Evolutionary conservation across 2,113 vertebrate genomes (phyloP), one percentile per base, ranked within the genome.

Genomic region (Psophia crepitans): DNA sequence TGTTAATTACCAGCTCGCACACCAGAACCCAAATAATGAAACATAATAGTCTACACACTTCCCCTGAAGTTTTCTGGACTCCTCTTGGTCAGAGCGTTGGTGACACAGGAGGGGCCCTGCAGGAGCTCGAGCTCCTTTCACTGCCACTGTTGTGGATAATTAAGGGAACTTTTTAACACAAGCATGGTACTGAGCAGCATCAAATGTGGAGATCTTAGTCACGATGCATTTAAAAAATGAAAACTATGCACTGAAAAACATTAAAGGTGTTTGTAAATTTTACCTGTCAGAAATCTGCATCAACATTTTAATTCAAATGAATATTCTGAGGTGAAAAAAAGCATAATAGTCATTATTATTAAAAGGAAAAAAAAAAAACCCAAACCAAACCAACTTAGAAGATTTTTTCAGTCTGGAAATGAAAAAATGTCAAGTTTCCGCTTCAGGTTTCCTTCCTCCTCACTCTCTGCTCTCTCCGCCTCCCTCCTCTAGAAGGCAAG

Each of bases 361-460:
- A 21, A 78, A 94, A 70, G 57, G 35, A 44, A 48, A 24, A 11
- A 33, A 65, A 35, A 64, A 63, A 9, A 15, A 26, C 12, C 49
- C 51, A 51, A 24, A 15, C 14, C 49, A 53, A 53, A 28, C 27
- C 8, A n/a, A 23, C 26, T 84, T 77, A 24, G 19, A 82, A 84
- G 30, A 8, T 63, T 87, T 8, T 66, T 90, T 90, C 43, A 24
- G 23, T n/a, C 49, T 78, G 57, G 39, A 91, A 94, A 54, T 32
- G 18, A 66, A 90, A 89, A 94, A 94, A 85, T 78, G 33, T 32
- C 44, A 56, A 48, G 33, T 78, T 96, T 96, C 81, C 4, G 2
- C 66, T 87, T 71, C 70, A 91, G 81, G 48, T 92, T 96, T 94
- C 81, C 84, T 84, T 87, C 89, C 56, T 87, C 21, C 35, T 68